phyloP scores from a whole-genome alignment of 2,113 vertebrate genomes.

The Cephalophus harveyi region DNA sequence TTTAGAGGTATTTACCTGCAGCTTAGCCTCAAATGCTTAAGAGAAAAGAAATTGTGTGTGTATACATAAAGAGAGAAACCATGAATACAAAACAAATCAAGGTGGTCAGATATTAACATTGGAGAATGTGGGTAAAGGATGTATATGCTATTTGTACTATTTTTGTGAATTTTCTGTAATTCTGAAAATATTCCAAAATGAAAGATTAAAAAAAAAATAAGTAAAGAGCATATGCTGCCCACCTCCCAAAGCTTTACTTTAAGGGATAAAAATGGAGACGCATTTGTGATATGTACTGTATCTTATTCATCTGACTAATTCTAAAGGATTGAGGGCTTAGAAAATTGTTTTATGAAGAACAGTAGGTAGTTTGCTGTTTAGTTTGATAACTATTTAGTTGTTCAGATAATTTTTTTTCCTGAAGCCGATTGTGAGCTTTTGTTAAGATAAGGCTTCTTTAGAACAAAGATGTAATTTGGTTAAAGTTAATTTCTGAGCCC shows the following conservation, averaged over 20 bases:
- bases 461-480: constrained; percentile 77
- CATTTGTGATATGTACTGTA: neutral
- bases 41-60: neutral
- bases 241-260: neutral
- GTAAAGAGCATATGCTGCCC: accelerated
- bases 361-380: constrained; percentile 49
- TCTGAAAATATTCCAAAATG: constrained; percentile 13
- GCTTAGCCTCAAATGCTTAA: neutral
- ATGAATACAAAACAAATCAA: neutral
- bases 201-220: neutral
- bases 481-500: constrained; percentile 82
- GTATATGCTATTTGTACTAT: neutral
- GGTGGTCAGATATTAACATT: neutral
- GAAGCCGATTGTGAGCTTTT: constrained; percentile 41
- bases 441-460: constrained; percentile 68
- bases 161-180: constrained; percentile 4
- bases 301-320: neutral
- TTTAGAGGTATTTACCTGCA: neutral
- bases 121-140: neutral
- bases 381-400: constrained; percentile 54
- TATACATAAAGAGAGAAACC: neutral
- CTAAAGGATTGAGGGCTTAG: neutral
- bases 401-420: constrained; percentile 55
- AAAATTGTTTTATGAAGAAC: constrained; percentile 56
- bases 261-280: neutral